phyloP scores from a whole-genome alignment of 2,797 vertebrate genomes.

The Garrulus glandarius region DNA sequence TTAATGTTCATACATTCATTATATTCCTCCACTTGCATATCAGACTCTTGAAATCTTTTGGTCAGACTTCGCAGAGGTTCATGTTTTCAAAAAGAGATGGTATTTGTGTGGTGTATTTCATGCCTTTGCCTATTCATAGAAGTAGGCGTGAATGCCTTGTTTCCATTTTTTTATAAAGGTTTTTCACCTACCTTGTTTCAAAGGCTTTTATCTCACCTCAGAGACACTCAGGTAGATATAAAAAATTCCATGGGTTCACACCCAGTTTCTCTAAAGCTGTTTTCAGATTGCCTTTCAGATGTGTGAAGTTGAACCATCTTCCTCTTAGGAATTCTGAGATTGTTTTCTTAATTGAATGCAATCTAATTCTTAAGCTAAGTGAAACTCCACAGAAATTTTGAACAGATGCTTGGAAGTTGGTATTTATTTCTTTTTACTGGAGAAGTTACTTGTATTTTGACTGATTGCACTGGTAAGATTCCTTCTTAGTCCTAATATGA shows the following conservation, averaged over 20 bases:
- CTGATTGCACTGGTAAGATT: background rate
- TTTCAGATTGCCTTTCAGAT: background rate
- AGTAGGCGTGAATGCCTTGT: background rate
- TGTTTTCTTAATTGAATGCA: background rate
- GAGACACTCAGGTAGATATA: background rate
- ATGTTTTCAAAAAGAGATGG: background rate
- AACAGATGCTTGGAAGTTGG: background rate
- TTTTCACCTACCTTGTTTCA: background rate
- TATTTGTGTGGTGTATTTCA: background rate
- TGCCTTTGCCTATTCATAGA: background rate
- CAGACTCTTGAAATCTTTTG: background rate
- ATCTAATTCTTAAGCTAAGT: background rate
- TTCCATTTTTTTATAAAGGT: background rate
- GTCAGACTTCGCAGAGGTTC: background rate
- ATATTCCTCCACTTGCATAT: background rate
- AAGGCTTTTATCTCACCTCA: background rate
- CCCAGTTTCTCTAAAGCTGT: background rate
- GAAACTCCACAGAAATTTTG: background rate
- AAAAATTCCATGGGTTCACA: background rate
- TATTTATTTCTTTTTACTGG: background rate
- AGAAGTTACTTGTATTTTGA: background rate
- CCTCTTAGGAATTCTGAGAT: background rate
- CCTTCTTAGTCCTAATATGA: background rate
- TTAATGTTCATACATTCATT: background rate
- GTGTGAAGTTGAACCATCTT: background rate